Evolutionary conservation across 2,797 vertebrate genomes (phyloP), one percentile per base, ranked within the genome.

Genomic region (Myotis findleyi): DNA sequence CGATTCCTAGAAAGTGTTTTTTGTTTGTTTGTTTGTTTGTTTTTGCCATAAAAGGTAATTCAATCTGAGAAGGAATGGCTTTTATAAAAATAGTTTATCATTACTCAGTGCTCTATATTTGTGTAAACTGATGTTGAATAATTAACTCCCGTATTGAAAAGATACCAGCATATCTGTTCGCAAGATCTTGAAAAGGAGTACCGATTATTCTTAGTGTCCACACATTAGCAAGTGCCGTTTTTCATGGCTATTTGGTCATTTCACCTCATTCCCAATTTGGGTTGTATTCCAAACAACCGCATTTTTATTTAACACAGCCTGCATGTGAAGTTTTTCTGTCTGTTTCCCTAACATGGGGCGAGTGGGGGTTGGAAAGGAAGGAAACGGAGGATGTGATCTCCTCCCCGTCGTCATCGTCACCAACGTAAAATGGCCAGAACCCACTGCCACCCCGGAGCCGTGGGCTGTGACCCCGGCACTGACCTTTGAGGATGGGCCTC

Each of bases 401-500:
- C 41, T 3, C 13, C 9, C 14, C 17, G 7, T 3, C 49, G 0
- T 8, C 23, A 17, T 41, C 18, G 14, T 13, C 55, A 7, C 6
- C 25, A 9, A 64, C 17, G 30, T 7, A 14, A 13, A 27, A 10
- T 0, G 8, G 5, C 33, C n/a, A 8, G 68, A 12, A 5, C 12
- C 11, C 23, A 2, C 44, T 14, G 3, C 10, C 38, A 2, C 18
- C 1, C 0, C n/a, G 0, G 14, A n/a, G 41, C 3, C 0, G 1
- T 2, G 14, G 0, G 17, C 23, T 17, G 30, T 9, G 6, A 0
- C 10, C 13, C 0, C 0, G 11, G 10, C 4, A 95, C 98, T 91
- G 91, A 98, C 98, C 97, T 72, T 14, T 98, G 55, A 98, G 66
- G 44, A 97, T 5, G 7, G 98, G 95, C 84, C 95, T 97, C 82